Base-by-base conservation (phyloP, 2,797 vertebrate genomes). In the Ambastaia sidthimunki region DNA sequence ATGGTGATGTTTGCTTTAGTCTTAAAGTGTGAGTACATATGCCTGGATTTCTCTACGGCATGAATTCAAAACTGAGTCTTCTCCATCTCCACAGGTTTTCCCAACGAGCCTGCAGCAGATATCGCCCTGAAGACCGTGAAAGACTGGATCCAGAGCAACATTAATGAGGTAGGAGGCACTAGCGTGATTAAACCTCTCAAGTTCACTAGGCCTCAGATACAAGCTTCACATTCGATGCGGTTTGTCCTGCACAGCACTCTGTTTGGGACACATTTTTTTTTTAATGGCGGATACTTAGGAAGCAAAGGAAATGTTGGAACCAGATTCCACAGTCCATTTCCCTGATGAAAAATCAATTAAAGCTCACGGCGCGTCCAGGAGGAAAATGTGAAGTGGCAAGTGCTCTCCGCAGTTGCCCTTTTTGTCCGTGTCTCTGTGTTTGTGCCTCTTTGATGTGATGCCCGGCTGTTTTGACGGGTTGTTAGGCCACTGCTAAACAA, bases 101-200 rank as follows among this genome's bases (percentile, higher is more conserved):
- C 98, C 78, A 99, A 99, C 34, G 97, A 98, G 68, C 97, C 97
- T 74, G 98, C 98, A 84, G 97, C 97, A 34, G 85, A 92, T 67
- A 96, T 98, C 76, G 97, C 98, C 87, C 94, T 99, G 87, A 90
- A 90, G 70, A 98, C 97, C 60, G 93, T 92, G 82, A 98, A 95
- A 91, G 93, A 91, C 82, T 99, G 97, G 97, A 91, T 99, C 80
- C 91, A 89, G 89, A 94, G 95, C 86, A 95, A 98, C 88, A 90
- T 92, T 74, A 93, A 95, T 78, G 93, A 96, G 96, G 98, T 98
- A 96, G 74, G 95, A 78, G 68, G 34, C 16, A 34, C 47, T 60
- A 25, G 13, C 2, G 12, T 44, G 7, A 44, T 44, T 44, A 44
- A 44, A 44, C 34, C 9, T 7, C 9, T 37, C 34, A 12, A 23